phyloP scores from a whole-genome alignment of 2,797 vertebrate species.

The Darevskia mixta region DNA sequence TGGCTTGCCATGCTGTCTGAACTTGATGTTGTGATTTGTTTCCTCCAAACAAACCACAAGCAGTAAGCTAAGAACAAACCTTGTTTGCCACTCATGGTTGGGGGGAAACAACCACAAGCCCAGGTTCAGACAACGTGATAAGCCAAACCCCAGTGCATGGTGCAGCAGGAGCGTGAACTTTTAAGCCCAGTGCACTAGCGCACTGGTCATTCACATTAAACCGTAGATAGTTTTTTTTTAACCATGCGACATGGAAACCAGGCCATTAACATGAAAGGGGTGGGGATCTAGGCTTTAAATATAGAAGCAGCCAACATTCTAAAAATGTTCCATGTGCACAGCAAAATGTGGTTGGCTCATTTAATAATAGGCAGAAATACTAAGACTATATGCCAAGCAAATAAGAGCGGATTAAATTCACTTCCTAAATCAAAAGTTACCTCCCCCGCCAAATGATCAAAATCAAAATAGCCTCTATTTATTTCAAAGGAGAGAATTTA shows the following conservation, averaged over 20 bases:
- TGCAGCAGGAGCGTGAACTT: background rate
- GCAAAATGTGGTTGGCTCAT: background rate
- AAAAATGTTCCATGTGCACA: background rate
- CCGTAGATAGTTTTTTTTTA: background rate
- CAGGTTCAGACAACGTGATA: too few species aligned
- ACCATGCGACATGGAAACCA: background rate
- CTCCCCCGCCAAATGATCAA: background rate
- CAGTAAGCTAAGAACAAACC: too few species aligned
- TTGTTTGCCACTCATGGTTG: too few species aligned
- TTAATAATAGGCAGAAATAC: constrained; percentile 14
- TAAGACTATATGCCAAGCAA: background rate
- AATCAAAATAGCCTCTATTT: constrained; percentile 13
- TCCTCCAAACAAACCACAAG: too few species aligned
- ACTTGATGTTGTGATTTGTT: too few species aligned
- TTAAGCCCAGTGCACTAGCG: background rate
- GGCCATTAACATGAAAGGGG: background rate
- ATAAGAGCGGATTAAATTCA: constrained; percentile 1
- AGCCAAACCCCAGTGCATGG: too few species aligned
- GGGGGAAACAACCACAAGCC: too few species aligned
- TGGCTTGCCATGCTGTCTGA: too few species aligned
- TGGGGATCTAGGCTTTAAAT: background rate
- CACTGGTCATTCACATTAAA: too few species aligned
- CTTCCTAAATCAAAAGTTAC: constrained; percentile 44
- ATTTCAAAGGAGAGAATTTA: constrained; percentile 20
- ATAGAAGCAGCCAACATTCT: background rate